Conservation (phyloP, 2,888 invertebrate species). For the Spicauda simplicius region DNA sequence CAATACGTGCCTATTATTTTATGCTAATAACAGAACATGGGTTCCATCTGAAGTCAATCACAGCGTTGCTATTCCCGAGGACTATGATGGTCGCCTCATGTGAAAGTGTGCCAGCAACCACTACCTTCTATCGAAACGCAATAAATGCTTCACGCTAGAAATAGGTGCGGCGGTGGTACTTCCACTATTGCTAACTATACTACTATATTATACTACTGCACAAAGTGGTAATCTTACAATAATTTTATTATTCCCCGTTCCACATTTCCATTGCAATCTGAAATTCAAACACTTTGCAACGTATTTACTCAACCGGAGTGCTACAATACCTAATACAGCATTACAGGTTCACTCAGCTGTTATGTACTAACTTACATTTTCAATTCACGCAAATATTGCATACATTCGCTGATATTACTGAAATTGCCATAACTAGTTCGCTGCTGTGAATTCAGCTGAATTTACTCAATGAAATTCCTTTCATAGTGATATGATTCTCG, state of each 20-base stretch:
- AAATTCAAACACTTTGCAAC: constrained; percentile 24
- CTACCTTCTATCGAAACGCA: too few species aligned
- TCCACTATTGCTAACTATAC: too few species aligned
- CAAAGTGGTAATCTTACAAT: too few species aligned
- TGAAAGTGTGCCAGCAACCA: too few species aligned
- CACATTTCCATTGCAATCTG: constrained; percentile 12
- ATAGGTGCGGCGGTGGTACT: too few species aligned
- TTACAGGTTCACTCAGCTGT: constrained; percentile 25
- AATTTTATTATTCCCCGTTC: neutral
- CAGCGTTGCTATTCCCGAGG: too few species aligned
- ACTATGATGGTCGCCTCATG: too few species aligned
- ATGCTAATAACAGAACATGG: too few species aligned
- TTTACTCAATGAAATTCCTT: constrained; percentile 15
- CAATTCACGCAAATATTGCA: constrained; percentile 29
- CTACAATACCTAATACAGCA: constrained; percentile 23
- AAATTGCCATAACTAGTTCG: constrained; percentile 21
- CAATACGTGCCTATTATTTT: too few species aligned
- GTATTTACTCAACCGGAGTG: constrained; percentile 15
- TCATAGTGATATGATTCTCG: neutral
- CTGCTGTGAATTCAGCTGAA: constrained; percentile 15
- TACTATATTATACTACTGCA: too few species aligned
- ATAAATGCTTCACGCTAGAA: too few species aligned
- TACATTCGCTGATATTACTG: constrained; percentile 30
- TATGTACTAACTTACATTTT: constrained; percentile 15
- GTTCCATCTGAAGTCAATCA: too few species aligned